phyloP scores from a whole-genome alignment of 2,888 invertebrate species.

The Slavum lentiscoides region DNA sequence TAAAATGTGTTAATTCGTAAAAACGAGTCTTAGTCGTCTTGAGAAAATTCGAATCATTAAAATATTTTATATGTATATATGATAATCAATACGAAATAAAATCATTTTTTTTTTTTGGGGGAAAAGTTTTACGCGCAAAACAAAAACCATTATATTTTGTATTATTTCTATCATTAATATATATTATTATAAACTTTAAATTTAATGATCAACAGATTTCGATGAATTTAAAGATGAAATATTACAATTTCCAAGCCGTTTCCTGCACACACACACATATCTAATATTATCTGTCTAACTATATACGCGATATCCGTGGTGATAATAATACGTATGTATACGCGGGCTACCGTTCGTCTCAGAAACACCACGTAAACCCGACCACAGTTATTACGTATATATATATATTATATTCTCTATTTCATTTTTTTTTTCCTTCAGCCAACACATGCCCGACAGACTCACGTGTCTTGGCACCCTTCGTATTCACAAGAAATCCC shows the following conservation, averaged over 20 bases:
- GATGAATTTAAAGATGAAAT: slow-evolving; percentile 1
- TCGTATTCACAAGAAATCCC: slow-evolving; percentile 38
- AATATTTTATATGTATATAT: background rate
- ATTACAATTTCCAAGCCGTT: background rate
- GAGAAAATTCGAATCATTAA: background rate
- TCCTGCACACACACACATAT: no score
- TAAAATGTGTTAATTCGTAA: slow-evolving; percentile 24
- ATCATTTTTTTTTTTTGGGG: no score
- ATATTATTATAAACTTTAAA: background rate
- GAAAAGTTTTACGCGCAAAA: no score
- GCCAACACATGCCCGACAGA: slow-evolving; percentile 42
- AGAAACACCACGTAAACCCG: slow-evolving; percentile 7
- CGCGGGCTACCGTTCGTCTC: background rate
- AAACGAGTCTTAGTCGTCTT: slow-evolving; percentile 9
- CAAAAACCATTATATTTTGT: background rate
- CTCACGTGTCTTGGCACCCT: slow-evolving; percentile 28
- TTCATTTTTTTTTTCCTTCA: background rate
- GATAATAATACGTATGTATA: background rate
- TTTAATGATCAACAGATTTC: background rate
- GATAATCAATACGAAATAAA: no score
- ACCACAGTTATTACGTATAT: slow-evolving; percentile 30
- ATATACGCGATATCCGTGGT: background rate
- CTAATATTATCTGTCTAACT: background rate
- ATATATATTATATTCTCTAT: background rate
- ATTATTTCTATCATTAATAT: no score